These are phyloP conservation scores for Chymomyza amoena DNA, from an alignment of 2,888 invertebrate genomes.

Conservation along the genomic window DNA sequence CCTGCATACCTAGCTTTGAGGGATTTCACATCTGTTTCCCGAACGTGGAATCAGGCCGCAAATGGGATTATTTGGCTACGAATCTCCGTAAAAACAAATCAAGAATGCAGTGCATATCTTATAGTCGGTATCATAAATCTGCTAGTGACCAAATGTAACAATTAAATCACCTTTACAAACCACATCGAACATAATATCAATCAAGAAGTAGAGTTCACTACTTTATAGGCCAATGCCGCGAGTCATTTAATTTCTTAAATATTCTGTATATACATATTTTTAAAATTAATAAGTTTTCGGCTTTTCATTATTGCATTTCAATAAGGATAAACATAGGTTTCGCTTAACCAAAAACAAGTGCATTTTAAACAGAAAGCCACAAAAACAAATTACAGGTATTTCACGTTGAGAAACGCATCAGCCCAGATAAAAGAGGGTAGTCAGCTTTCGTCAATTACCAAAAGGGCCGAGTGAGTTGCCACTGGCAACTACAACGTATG, in stretches of 20 bases:
- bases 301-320: background rate
- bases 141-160: no score
- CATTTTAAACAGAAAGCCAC: slow-evolving; percentile 49
- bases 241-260: background rate
- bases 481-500: background rate
- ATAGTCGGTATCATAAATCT: no score
- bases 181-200: background rate
- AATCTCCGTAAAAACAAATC: no score
- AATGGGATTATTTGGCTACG: no score
- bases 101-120: no score
- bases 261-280: background rate
- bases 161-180: no score
- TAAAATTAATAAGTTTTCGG: background rate
- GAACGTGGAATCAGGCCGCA: no score
- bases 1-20: no score
- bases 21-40: no score
- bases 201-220: background rate
- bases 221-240: background rate
- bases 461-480: slow-evolving; percentile 26
- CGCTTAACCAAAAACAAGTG: slow-evolving; percentile 31
- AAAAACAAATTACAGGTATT: slow-evolving; percentile 60
- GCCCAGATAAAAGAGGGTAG: slow-evolving; percentile 30
- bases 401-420: slow-evolving; percentile 10
- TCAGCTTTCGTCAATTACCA: slow-evolving; percentile 68
- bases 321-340: background rate